Percentiles rank a stretch among this genome's conserved stretches.
These are phyloP conservation scores for Balaenoptera acutorostrata DNA, from an alignment of 2,113 vertebrate genomes.

Conservation along the genomic window DNA sequence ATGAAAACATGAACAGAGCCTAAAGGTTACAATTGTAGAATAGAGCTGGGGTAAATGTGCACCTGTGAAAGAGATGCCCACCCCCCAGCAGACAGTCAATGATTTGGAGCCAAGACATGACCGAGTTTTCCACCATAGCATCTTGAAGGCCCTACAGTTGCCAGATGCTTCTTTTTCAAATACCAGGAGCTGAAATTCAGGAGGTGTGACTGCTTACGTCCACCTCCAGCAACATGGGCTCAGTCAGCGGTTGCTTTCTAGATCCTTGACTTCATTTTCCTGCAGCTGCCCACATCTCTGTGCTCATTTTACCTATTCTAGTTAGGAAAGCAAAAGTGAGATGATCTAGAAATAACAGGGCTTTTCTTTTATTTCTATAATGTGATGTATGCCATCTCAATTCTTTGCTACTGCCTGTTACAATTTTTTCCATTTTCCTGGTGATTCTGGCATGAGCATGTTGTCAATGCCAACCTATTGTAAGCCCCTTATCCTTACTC, in stretches of 20 bases:
- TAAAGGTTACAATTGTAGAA: not conserved
- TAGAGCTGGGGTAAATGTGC: not conserved
- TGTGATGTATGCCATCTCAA: not conserved
- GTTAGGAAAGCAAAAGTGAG: not conserved
- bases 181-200: not conserved
- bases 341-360: not conserved
- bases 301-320: not conserved
- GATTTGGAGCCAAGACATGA: not conserved
- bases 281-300: rapidly evolving
- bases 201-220: not conserved
- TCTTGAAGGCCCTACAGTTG: not conserved
- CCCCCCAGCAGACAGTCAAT: rapidly evolving
- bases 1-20: not conserved
- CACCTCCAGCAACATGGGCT: not conserved
- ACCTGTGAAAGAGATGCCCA: no score
- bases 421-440: not conserved
- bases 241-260: not conserved
- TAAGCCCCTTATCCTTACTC: rapidly evolving
- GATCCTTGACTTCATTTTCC: not conserved
- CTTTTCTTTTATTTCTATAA: not conserved
- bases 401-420: not conserved
- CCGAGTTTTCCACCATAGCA: not conserved
- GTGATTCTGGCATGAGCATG: not conserved
- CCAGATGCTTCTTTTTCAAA: not conserved
- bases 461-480: not conserved